Evolutionary conservation across 2,888 invertebrate genomes (phyloP).

Genomic region (Nebria brevicollis): DNA sequence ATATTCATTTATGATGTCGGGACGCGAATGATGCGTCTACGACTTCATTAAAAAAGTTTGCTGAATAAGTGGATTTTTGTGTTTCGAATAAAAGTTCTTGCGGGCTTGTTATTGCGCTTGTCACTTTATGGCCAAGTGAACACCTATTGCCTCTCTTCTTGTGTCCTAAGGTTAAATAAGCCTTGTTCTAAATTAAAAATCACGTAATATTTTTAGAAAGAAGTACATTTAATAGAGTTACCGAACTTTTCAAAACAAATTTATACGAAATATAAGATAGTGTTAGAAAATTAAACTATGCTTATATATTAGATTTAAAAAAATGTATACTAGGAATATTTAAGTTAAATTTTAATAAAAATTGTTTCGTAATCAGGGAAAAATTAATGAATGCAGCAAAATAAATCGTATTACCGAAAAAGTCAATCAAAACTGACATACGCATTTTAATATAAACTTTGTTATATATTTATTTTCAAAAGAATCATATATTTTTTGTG

Average conservation of each 20-base stretch:
- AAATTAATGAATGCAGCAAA: no score
- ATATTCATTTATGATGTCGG: slow-evolving; percentile 58
- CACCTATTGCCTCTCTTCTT: neutral
- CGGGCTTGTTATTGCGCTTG: slow-evolving; percentile 43
- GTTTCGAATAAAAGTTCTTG: slow-evolving; percentile 51
- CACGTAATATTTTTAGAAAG: no score
- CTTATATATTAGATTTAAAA: no score
- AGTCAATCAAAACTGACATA: neutral
- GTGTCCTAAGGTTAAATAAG: no score
- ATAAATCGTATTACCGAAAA: neutral
- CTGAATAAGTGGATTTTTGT: slow-evolving; percentile 63
- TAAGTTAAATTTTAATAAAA: no score
- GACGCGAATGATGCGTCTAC: slow-evolving; percentile 52
- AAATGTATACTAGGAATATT: no score
- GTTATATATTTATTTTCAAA: neutral
- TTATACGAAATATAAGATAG: no score
- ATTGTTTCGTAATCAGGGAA: no score
- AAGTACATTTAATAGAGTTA: no score
- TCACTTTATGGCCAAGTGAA: slow-evolving; percentile 42
- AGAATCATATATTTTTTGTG: slow-evolving; percentile 11
- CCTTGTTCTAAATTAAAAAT: no score
- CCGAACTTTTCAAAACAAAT: no score
- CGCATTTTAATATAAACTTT: neutral
- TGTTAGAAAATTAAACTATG: no score
- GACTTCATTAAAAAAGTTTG: slow-evolving; percentile 63